Conservation (phyloP, 2,888 invertebrate genomes). For the Ptycholaimellus sp. region DNA sequence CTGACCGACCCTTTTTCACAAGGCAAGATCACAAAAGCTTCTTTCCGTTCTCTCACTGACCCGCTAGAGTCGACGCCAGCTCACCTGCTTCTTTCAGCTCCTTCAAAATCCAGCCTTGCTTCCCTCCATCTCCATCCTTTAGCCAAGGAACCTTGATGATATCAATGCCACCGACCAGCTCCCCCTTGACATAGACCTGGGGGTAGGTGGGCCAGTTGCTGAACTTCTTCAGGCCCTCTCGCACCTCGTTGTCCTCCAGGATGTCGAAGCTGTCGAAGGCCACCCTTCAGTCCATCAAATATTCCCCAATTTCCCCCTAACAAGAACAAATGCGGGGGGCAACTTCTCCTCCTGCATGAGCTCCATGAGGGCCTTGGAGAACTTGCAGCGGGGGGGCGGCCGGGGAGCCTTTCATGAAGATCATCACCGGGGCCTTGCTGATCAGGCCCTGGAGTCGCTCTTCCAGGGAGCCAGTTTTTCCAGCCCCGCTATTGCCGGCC, state of each 20-base stretch:
- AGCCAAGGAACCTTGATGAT: too few relatives aligned
- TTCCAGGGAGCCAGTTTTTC: too few relatives aligned
- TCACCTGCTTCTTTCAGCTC: background rate
- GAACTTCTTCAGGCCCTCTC: constrained; percentile 28
- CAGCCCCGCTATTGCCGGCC: too few relatives aligned
- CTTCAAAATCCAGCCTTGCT: too few relatives aligned
- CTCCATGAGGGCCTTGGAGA: constrained; percentile 26
- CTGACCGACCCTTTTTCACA: too few relatives aligned
- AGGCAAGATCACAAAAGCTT: too few relatives aligned
- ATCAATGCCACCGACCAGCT: constrained; percentile 35
- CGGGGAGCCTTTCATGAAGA: constrained; percentile 67
- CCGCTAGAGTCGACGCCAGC: background rate
- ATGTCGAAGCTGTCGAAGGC: constrained; percentile 35
- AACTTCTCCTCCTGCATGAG: constrained; percentile 25
- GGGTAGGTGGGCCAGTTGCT: constrained; percentile 37
- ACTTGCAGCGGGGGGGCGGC: constrained; percentile 49
- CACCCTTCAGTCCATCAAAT: too few relatives aligned
- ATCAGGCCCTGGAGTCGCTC: constrained; percentile 48
- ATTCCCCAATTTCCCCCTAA: too few relatives aligned
- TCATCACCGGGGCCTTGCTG: constrained; percentile 50
- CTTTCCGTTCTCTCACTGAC: too few relatives aligned
- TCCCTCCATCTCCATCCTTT: too few relatives aligned
- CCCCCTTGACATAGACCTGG: constrained; percentile 35
- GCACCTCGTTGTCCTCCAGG: constrained; percentile 31
- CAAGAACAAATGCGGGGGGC: too few relatives aligned